Base-by-base conservation (phyloP, 2,113 vertebrate genomes). In the Amphilophus citrinellus region DNA sequence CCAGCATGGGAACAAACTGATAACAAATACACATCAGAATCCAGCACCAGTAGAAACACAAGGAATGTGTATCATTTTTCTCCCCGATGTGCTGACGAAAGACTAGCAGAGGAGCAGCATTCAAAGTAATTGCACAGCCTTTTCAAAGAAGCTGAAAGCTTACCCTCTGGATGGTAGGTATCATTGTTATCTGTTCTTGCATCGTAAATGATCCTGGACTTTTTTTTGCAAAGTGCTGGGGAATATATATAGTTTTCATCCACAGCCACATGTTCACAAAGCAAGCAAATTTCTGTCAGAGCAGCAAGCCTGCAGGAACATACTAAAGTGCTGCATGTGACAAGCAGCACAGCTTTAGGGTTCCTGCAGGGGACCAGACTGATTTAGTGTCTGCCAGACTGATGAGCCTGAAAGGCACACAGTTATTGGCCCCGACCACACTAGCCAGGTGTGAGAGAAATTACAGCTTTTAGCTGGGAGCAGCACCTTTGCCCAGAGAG, bases 381-480 rank as follows among this genome's bases (percentile, higher is more conserved):
- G 89, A 92, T 88, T 92, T 89, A 80, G 80, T 66, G 80, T 61
- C 83, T 91, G 86, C 53, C 84, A 89, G 80, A 84, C 77, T 89
- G 91, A 91, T 91, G 91, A 91, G 87, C 63, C 75, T 80, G 86
- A 87, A 83, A 89, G 81, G 59, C 75, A 86, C 58, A 65, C 37
- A 20, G 80, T 87, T 86, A 88, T 83, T 90, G 89, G 86, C 84
- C 81, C 59, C 10, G 8, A 60, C 77, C 65, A 82, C 68, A 66
- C 62, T 50, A 61, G 60, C 82, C 86, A 91, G 77, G 89, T 89
- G 85, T 59, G 73, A 80, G 78, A 80, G 56, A 88, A 84, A 92
- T 92, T 92, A 86, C 80, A 84, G 83, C 80, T 84, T 91, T 86
- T 90, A 91, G 86, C 87, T 61, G 56, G 61, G 84, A 84, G 82